phyloP scores from a whole-genome alignment of 35 echinoderm and acorn worm genomes.

The Chiridota heheva region DNA sequence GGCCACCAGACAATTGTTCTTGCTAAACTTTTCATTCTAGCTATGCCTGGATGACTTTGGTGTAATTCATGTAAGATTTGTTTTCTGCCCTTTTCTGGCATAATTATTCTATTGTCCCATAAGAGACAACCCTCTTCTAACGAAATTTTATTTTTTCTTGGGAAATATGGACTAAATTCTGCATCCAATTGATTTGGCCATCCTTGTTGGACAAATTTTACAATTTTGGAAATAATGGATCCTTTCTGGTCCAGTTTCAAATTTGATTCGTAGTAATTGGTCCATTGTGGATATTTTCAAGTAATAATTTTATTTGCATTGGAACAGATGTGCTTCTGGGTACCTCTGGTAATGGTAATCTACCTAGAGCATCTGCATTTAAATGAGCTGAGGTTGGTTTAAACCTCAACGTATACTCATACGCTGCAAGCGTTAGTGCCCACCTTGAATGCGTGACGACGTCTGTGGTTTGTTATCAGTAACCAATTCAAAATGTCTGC shows the following conservation, averaged over 20 bases:
- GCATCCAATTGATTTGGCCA: no score
- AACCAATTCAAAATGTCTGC: slow-evolving; percentile 6
- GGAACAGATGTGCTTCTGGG: background rate
- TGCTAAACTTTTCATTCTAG: slow-evolving; percentile 54
- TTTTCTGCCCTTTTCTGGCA: slow-evolving; percentile 3
- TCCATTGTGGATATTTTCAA: no score
- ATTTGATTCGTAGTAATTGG: no score
- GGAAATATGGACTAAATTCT: slow-evolving; percentile 1
- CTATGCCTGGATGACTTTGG: slow-evolving; percentile 37
- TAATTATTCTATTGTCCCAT: slow-evolving; percentile 19
- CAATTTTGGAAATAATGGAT: no score
- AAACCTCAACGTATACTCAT: slow-evolving; percentile 6
- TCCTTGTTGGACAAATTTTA: no score
- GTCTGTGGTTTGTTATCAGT: slow-evolving; percentile 33
- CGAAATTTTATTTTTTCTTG: background rate
- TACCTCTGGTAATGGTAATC: background rate
- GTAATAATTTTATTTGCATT: slow-evolving; percentile 1
- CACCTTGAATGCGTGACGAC: slow-evolving; percentile 14
- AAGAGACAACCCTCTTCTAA: slow-evolving; percentile 8
- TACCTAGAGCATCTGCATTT: slow-evolving; percentile 45
- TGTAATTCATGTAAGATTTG: slow-evolving; percentile 47
- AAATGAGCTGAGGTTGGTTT: background rate
- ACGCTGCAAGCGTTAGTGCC: background rate
- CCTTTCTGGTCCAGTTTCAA: no score
- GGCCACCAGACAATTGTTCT: slow-evolving; percentile 47